Evolutionary conservation across 2,797 vertebrate species (phyloP).

Genomic region (Miichthys miiuy): DNA sequence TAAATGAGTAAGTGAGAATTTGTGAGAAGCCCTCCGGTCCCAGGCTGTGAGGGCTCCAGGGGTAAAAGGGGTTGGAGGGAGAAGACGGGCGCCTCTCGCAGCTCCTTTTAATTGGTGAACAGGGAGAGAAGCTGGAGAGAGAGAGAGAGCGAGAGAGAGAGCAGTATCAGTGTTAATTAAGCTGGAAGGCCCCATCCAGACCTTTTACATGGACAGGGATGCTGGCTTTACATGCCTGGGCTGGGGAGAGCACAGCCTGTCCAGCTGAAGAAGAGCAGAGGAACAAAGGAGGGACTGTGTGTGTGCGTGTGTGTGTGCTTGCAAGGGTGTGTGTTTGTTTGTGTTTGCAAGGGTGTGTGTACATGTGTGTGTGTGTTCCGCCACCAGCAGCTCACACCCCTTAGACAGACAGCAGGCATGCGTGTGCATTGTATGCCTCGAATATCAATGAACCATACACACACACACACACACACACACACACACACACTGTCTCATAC

Average conservation of each 20-base stretch:
- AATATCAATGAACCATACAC: constrained; percentile 95
- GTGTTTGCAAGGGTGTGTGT: constrained; percentile 32
- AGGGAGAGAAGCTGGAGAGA: constrained; percentile 59
- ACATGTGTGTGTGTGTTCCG: constrained; percentile 54
- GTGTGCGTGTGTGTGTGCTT: constrained; percentile 35
- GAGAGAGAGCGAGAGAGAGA: constrained; percentile 51
- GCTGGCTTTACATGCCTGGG: constrained; percentile 78
- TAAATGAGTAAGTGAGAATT: constrained; percentile 53
- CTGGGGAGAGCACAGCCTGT: constrained; percentile 67
- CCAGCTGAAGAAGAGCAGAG: constrained; percentile 46
- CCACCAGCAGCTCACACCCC: constrained; percentile 83
- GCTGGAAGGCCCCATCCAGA: constrained; percentile 82
- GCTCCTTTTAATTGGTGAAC: constrained; percentile 77
- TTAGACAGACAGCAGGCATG: constrained; percentile 98
- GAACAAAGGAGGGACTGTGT: constrained; percentile 52
- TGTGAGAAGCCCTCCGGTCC: constrained; percentile 57
- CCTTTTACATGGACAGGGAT: constrained; percentile 88
- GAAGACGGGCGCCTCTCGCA: constrained; percentile 47
- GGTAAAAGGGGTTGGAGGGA: constrained; percentile 37
- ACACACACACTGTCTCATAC: constrained; percentile 42
- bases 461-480: constrained; percentile 51
- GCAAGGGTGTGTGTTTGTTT: constrained; percentile 31
- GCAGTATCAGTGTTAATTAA: constrained; percentile 87
- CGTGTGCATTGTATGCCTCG: constrained; percentile 89
- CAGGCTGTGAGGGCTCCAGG: constrained; percentile 63